Percentiles rank a stretch among this genome's conserved stretches.
Conservation (phyloP, 2,888 invertebrate genomes). For the Operophtera brumata region DNA sequence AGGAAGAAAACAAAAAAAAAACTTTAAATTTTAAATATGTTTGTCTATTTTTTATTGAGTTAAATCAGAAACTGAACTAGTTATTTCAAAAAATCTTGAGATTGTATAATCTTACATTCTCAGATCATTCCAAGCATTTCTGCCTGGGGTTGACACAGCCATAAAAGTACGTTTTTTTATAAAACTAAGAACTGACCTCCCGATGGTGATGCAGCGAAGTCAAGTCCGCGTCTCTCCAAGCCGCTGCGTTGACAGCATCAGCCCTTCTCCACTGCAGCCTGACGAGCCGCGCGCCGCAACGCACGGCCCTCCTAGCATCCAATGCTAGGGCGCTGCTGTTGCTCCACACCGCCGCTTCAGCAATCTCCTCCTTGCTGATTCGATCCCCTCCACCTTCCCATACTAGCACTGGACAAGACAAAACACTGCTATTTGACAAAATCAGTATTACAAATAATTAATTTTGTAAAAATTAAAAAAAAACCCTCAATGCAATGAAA, state of each 20-base stretch:
- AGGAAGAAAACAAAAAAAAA: too few species aligned
- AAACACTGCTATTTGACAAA: constrained; percentile 1
- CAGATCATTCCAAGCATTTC: too few species aligned
- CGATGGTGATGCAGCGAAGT: constrained; percentile 71
- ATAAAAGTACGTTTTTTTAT: too few species aligned
- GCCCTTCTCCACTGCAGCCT: constrained; percentile 71
- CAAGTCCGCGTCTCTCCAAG: constrained; percentile 73
- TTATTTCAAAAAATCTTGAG: too few species aligned
- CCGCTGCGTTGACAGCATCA: constrained; percentile 49
- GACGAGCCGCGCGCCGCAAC: constrained; percentile 70
- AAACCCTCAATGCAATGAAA: too few species aligned
- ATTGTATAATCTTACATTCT: too few species aligned
- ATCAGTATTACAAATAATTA: neutral
- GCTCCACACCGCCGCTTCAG: constrained; percentile 74
- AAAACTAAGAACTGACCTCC: constrained; percentile 48
- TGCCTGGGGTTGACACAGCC: too few species aligned
- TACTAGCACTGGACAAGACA: constrained; percentile 57
- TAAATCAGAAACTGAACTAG: too few species aligned
- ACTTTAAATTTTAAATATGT: too few species aligned
- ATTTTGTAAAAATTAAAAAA: neutral
- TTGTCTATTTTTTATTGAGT: too few species aligned
- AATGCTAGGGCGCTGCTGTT: constrained; percentile 72
- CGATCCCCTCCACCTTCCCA: constrained; percentile 73
- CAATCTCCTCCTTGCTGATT: constrained; percentile 53
- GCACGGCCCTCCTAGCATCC: constrained; percentile 70